Evolutionary conservation across 2,113 vertebrate species (phyloP), one percentile per base, ranked within the genome.

Genomic region (Cyanocitta stelleri): DNA sequence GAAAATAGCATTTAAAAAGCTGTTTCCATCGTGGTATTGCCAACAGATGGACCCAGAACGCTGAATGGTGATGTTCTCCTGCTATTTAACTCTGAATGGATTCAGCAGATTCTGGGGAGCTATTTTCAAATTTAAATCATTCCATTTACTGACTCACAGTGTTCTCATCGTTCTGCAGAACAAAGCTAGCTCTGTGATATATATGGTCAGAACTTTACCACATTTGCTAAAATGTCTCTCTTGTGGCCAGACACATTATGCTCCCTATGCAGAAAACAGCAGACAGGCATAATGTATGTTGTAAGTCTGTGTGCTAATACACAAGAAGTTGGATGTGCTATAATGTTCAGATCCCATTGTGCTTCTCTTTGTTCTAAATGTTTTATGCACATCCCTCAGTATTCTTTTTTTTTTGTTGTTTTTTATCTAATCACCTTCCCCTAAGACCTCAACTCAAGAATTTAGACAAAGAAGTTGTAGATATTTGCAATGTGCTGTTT

Each of bases 41-140:
- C 97, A 98, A 98, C 97, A 98, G 98, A 98, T 98, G 98, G 98
- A 98, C 95, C 83, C 95, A 97, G 98, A 97, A 97, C 97, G 89
- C 91, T 95, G 94, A 97, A 98, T 95, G 95, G 87, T 96, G 91
- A 48, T 97, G 78, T 94, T 97, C 91, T 97, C 84, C 90, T 97
- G 88, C 94, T 97, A 92, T 77, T 95, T 98, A 64, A 35, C 94
- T 97, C 94, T 96, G 96, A 98, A 97, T 96, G 96, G 86, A 93
- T 86, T 97, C 85, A 82, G 90, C 75, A 86, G 90, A 93, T 90
- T 85, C 86, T 81, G 23, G 77, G 56, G 85, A 96, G 87, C 79
- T 95, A 76, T 78, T 83, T 89, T 96, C 92, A 78, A 86, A 63
- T 93, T 92, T 92, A 90, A 95, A 89, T 97, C 69, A 85, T 76